Evolutionary conservation across 2,797 vertebrate genomes (phyloP), one percentile per base, ranked within the genome.

Genomic region (Otus scops): DNA sequence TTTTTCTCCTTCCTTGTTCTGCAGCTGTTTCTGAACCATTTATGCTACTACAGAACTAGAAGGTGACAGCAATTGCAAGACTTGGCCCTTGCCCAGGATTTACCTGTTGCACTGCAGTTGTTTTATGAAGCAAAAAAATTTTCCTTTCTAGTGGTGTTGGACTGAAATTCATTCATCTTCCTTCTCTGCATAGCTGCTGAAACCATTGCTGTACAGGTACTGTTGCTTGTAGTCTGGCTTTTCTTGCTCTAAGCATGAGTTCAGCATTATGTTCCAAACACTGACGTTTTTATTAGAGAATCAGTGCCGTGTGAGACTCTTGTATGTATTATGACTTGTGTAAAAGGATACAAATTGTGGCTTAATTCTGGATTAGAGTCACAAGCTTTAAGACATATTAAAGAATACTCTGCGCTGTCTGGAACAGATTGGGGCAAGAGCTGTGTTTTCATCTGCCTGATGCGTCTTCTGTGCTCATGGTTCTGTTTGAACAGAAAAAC

Each of bases 231-330:
- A 53, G 28, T 7, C 54, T 70, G 45, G 7, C 15, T 45, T 76
- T 73, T 65, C 16, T 45, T 65, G 14, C n/a, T 45, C 2, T 18
- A 57, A 32, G 12, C 0, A 0, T 7, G 19, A 61, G 26, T 19
- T 60, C 32, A 88, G 41, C 36, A 4, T 92, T 87, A 4, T 34
- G 36, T 88, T 81, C 21, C 51, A 65, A 86, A 39, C 24, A 61
- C 14, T 30, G 50, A 10, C 4, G 10, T 27, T 71, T 73, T 85
- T 61, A 43, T 10, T 60, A 26, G 36, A 24, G 11, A 45, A 19
- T 30, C 15, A 38, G 18, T 54, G 36, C 60, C 45, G 22, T 14
- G 17, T 32, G 32, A 34, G 27, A 43, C 48, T 51, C 64, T 70
- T 63, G 64, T 85, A 27, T 84, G 2, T 28, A 28, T 78, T 88